Conservation (phyloP, 2,888 invertebrate species). For the Dolichomitus sp. region DNA sequence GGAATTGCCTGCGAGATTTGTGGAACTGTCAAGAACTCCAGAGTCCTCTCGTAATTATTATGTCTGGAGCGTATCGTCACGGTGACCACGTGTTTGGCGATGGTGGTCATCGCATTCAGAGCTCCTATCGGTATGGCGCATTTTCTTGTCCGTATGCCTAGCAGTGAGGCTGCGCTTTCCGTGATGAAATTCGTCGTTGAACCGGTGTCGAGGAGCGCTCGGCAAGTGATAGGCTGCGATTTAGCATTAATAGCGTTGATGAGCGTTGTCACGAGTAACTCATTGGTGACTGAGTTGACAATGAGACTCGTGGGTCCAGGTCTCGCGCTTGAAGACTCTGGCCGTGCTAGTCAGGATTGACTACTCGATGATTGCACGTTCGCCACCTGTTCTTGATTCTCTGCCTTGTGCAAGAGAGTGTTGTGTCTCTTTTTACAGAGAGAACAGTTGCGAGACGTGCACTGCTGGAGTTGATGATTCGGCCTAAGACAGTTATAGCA, state of each 20-base stretch:
- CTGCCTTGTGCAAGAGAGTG: constrained; percentile 14
- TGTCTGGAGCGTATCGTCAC: constrained; percentile 41
- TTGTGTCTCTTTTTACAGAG: constrained; percentile 9
- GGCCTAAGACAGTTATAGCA: constrained; percentile 1
- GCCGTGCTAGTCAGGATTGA: constrained; percentile 23
- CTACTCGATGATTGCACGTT: no score
- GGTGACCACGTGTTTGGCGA: constrained; percentile 17
- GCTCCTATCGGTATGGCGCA: constrained; percentile 50
- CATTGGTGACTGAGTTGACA: neutral
- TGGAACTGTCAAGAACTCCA: constrained; percentile 56
- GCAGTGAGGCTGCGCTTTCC: constrained; percentile 25
- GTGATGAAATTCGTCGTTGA: constrained; percentile 65
- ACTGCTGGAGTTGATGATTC: neutral
- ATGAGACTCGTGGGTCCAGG: neutral
- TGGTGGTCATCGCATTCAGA: constrained; percentile 41
- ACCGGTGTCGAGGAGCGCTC: constrained; percentile 59
- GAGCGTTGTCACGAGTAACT: neutral
- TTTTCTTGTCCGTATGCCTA: neutral
- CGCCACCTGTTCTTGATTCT: neutral
- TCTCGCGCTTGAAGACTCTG: neutral
- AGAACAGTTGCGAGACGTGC: constrained; percentile 6
- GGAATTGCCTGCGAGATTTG: constrained; percentile 35
- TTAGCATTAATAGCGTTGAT: constrained; percentile 1
- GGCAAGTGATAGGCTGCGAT: constrained; percentile 30
- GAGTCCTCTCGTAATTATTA: constrained; percentile 4